Evolutionary conservation across 2,888 invertebrate species (phyloP).

Genomic region (Steinernema scapterisci): DNA sequence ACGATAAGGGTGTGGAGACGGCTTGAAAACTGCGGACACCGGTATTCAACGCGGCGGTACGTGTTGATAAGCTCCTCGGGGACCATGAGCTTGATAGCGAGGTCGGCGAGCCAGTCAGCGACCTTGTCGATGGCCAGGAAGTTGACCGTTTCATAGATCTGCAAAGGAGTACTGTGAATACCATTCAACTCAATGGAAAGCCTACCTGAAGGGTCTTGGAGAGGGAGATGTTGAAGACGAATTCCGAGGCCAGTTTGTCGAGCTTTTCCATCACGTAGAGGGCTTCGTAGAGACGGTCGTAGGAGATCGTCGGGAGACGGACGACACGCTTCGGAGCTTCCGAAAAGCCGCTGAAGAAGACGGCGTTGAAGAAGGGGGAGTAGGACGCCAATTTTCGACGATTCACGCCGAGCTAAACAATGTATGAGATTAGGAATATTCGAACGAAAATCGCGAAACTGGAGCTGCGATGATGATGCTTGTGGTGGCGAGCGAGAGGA

Average conservation of each 20-base stretch:
- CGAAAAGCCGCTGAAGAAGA: background rate
- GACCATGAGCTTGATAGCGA: background rate
- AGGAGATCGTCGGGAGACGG: background rate
- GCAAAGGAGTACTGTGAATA: background rate
- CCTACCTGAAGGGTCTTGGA: background rate
- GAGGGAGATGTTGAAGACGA: background rate
- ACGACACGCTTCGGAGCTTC: background rate
- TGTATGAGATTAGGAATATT: background rate
- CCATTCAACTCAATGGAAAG: background rate
- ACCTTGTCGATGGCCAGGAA: constrained; percentile 1
- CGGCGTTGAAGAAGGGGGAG: constrained; percentile 19
- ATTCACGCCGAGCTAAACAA: background rate
- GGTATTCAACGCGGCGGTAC: background rate
- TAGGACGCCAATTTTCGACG: background rate
- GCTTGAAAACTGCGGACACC: background rate
- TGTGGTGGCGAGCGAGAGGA: no score
- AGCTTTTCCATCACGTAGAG: constrained; percentile 9
- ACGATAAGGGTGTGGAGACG: constrained; percentile 15
- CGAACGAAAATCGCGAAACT: no score
- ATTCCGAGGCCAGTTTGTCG: background rate
- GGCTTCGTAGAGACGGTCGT: background rate
- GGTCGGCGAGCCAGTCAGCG: background rate
- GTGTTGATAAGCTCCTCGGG: background rate
- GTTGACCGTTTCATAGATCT: constrained; percentile 17
- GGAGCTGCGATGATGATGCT: no score